These are phyloP conservation scores for Thereuonema tuberculata DNA, from an alignment of 1,140 invertebrate species.

Conservation along the genomic window DNA sequence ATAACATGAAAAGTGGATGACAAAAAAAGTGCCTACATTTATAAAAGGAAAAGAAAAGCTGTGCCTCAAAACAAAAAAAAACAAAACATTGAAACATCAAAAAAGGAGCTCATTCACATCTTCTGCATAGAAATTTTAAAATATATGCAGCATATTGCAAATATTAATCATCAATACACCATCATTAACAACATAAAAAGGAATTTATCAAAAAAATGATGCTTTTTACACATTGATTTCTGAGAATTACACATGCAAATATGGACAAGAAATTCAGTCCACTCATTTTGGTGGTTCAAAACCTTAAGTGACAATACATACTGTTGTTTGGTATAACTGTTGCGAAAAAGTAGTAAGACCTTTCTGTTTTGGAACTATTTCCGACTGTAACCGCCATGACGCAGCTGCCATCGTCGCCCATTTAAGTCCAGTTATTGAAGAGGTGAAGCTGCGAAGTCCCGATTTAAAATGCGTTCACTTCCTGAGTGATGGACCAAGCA, in stretches of 20 bases:
- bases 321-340: conserved; percentile 7
- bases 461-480: conserved; percentile 19
- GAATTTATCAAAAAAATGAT: not conserved
- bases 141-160: not conserved
- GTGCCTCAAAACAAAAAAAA: not conserved
- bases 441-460: not conserved
- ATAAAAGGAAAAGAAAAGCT: not conserved
- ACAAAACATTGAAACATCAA: not conserved
- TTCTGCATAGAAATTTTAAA: not conserved
- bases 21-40: not conserved
- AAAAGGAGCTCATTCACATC: not conserved
- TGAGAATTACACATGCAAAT: conserved; percentile 17
- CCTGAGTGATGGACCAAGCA: conserved; percentile 17
- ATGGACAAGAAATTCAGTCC: conserved; percentile 12
- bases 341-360: not conserved
- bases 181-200: not conserved
- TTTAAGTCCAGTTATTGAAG: conserved; percentile 12
- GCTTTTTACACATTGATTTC: conserved; percentile 12
- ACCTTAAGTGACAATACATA: conserved; percentile 15
- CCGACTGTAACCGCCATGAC: conserved; percentile 6
- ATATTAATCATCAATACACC: not conserved
- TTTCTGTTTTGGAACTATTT: conserved; percentile 15
- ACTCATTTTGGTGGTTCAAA: conserved; percentile 17
- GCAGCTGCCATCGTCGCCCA: conserved; percentile 12
- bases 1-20: not conserved